phyloP scores from a whole-genome alignment of 2,113 vertebrate genomes.

The Solenodon paradoxus region DNA sequence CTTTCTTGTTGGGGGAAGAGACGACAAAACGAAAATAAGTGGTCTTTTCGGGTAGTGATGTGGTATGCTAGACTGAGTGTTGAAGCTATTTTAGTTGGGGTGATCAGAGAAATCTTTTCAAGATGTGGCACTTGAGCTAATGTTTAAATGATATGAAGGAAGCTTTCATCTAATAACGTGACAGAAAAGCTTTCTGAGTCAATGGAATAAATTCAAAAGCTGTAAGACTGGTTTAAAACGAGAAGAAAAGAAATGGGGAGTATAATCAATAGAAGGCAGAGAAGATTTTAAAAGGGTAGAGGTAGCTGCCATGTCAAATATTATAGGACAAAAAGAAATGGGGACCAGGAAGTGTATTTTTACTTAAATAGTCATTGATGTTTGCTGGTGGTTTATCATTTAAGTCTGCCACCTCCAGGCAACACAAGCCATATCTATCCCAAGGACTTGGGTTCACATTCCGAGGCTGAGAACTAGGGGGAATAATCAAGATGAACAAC shows the following conservation, averaged over 20 bases:
- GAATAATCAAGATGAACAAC: no score
- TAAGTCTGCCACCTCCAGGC: no score
- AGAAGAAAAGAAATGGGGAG: neutral
- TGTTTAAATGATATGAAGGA: neutral
- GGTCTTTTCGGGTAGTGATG: neutral
- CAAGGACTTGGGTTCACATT: no score
- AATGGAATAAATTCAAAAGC: neutral
- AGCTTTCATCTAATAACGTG: neutral
- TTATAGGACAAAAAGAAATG: neutral
- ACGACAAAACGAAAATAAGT: neutral
- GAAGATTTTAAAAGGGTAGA: neutral
- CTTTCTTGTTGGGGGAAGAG: neutral
- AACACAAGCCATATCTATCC: no score
- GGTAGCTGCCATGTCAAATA: neutral
- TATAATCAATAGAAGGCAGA: neutral
- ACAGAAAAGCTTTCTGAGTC: neutral
- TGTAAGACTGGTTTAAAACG: neutral
- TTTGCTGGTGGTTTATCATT: no score
- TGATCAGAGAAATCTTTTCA: neutral
- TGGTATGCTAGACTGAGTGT: neutral
- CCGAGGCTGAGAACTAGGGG: no score
- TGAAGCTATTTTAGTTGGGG: neutral
- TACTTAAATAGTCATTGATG: no score
- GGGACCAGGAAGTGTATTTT: neutral
- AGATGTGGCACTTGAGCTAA: neutral